Conservation (phyloP, 2,888 invertebrate species). For the Drosophila mimetica region DNA sequence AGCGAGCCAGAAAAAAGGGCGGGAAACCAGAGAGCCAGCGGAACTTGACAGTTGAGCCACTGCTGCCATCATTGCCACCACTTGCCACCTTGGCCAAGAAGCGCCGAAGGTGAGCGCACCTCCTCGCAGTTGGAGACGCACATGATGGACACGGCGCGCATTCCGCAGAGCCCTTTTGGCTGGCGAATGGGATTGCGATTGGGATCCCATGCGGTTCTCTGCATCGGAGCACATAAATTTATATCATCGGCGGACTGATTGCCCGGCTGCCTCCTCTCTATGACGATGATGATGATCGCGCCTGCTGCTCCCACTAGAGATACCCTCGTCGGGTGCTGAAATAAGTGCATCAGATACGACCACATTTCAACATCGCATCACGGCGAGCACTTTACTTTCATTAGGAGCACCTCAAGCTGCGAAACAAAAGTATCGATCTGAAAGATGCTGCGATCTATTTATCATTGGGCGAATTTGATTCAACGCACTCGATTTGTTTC, state of each 20-base stretch:
- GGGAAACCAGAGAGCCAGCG: constrained; percentile 15
- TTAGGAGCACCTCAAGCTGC: constrained; percentile 26
- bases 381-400: constrained; percentile 9
- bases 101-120: constrained; percentile 68
- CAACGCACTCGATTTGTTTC: background rate
- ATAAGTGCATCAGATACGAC: constrained; percentile 16
- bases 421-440: constrained; percentile 8
- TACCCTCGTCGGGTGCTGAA: constrained; percentile 14
- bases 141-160: constrained; percentile 40
- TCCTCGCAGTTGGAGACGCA: constrained; percentile 65
- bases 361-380: background rate
- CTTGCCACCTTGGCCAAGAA: constrained; percentile 64
- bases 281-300: constrained; percentile 5
- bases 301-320: constrained; percentile 6
- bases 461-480: background rate
- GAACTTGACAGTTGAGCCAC: constrained; percentile 81
- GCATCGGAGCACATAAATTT: constrained; percentile 40
- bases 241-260: constrained; percentile 30
- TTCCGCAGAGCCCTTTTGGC: constrained; percentile 23
- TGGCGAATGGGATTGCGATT: background rate
- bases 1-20: constrained; percentile 22
- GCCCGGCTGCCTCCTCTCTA: constrained; percentile 11
- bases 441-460: constrained; percentile 8
- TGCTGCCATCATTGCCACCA: constrained; percentile 80
- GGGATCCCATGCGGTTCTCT: constrained; percentile 29